A percentile compares a stretch with the other conserved stretches of the same genome.
These are phyloP conservation scores for Siniperca undulata DNA, from an alignment of 2,797 vertebrate genomes.

Conservation along the genomic window DNA sequence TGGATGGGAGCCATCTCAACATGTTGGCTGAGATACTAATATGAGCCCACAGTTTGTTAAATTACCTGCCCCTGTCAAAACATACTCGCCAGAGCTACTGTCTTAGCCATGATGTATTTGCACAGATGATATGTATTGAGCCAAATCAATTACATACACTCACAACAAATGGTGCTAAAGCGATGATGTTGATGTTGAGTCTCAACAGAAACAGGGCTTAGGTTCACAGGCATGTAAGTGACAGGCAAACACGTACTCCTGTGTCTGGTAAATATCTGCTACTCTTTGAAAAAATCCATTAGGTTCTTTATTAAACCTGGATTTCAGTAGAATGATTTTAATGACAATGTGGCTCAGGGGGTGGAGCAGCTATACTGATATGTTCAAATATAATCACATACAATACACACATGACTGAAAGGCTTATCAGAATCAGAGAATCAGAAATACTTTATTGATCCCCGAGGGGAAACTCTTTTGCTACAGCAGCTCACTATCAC, in stretches of 20 bases:
- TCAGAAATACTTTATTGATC: too few species aligned
- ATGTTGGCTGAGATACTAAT: slow-evolving; percentile 44
- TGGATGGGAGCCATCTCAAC: slow-evolving; percentile 24
- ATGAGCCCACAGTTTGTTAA: slow-evolving; percentile 43
- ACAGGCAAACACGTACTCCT: slow-evolving; percentile 10
- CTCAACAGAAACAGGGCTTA: slow-evolving; percentile 5
- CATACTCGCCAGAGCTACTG: slow-evolving; percentile 32
- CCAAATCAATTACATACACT: slow-evolving; percentile 62
- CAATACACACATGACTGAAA: background rate
- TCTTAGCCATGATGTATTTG: slow-evolving; percentile 59
- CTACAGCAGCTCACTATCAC: too few species aligned
- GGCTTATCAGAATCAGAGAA: background rate
- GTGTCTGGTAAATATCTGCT: slow-evolving; percentile 19
- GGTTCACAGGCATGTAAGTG: background rate
- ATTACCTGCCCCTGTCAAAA: slow-evolving; percentile 55
- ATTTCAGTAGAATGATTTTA: background rate
- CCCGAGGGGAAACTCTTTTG: too few species aligned
- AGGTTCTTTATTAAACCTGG: slow-evolving; percentile 12
- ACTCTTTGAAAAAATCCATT: slow-evolving; percentile 8
- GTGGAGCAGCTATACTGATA: background rate
- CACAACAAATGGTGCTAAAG: slow-evolving; percentile 42
- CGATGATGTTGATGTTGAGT: slow-evolving; percentile 20
- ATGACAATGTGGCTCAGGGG: background rate
- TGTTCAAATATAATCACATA: background rate
- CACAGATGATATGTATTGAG: slow-evolving; percentile 53